phyloP scores from a whole-genome alignment of 2,797 vertebrate genomes.

The Sebastes melanostomus region DNA sequence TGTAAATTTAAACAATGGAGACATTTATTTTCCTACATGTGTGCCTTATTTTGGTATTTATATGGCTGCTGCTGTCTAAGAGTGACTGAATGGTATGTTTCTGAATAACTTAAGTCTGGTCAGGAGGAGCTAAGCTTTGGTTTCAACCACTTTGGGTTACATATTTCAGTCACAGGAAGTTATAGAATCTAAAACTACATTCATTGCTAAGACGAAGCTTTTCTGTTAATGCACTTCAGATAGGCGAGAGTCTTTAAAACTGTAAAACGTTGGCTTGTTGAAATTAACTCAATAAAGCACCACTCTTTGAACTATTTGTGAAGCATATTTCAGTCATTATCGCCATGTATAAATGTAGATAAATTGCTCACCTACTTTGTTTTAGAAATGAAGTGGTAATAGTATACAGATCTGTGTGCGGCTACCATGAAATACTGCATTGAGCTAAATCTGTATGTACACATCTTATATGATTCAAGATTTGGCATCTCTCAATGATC shows the following conservation, averaged over 20 bases:
- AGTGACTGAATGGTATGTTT: not conserved
- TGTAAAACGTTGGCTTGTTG: not conserved
- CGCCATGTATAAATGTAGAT: not conserved
- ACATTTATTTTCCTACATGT: conserved; percentile 55
- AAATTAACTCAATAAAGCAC: conserved; percentile 18
- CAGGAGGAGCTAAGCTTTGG: not conserved
- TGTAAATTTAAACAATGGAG: conserved; percentile 13
- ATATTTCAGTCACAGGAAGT: not conserved
- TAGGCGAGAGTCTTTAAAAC: not conserved
- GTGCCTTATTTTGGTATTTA: conserved; percentile 63
- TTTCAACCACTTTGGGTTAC: not conserved
- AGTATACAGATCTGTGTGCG: not conserved
- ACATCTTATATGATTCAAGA: not conserved
- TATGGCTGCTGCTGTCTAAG: conserved; percentile 16
- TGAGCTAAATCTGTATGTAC: not conserved
- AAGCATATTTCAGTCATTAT: not conserved
- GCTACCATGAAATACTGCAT: not conserved
- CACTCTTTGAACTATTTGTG: not conserved
- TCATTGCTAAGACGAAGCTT: not conserved
- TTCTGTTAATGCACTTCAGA: not conserved
- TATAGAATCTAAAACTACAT: not conserved
- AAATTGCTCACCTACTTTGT: not conserved
- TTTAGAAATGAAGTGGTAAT: not conserved
- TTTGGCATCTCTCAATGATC: not conserved
- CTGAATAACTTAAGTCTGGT: not conserved